These are phyloP conservation scores for Norana najaformis DNA, from an alignment of 2,888 invertebrate genomes.

Conservation along the genomic window DNA sequence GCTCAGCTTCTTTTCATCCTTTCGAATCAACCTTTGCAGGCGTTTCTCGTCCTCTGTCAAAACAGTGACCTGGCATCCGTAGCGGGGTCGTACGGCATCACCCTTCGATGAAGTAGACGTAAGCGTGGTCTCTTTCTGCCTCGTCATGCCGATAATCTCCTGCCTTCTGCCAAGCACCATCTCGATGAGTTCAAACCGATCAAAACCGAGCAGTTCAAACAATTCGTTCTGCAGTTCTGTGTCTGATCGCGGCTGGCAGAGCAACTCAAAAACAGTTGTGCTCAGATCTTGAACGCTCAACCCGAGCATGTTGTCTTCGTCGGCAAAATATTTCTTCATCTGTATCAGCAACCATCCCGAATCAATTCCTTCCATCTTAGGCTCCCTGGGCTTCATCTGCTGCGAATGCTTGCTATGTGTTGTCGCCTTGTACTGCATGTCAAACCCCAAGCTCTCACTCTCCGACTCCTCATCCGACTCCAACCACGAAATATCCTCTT, in stretches of 20 bases:
- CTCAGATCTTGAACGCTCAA: conserved; percentile 52
- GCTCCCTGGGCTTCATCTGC: conserved; percentile 28
- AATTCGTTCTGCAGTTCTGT: conserved; percentile 65
- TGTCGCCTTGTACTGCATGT: conserved; percentile 46
- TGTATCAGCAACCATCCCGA: conserved; percentile 39
- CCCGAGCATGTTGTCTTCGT: conserved; percentile 44
- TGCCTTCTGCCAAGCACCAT: conserved; percentile 71
- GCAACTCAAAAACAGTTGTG: conserved; percentile 56
- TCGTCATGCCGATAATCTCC: conserved; percentile 60
- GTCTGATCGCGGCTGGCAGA: conserved; percentile 53
- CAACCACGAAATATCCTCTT: conserved; percentile 46
- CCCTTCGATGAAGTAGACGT: background rate
- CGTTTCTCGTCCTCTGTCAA: conserved; percentile 79
- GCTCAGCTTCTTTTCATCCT: conserved; percentile 75
- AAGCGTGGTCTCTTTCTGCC: background rate
- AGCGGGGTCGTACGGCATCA: conserved; percentile 66
- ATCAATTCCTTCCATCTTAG: conserved; percentile 33
- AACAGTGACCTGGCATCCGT: conserved; percentile 78
- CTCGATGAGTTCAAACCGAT: conserved; percentile 77
- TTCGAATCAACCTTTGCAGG: conserved; percentile 68
- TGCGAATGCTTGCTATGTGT: background rate
- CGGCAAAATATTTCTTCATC: conserved; percentile 47
- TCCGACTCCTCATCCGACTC: conserved; percentile 50
- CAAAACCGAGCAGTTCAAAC: conserved; percentile 86
- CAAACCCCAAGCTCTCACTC: conserved; percentile 41